Percentiles rank a stretch among this genome's conserved stretches.
phyloP scores from a whole-genome alignment of 2,797 vertebrate genomes.

The Manis javanica region DNA sequence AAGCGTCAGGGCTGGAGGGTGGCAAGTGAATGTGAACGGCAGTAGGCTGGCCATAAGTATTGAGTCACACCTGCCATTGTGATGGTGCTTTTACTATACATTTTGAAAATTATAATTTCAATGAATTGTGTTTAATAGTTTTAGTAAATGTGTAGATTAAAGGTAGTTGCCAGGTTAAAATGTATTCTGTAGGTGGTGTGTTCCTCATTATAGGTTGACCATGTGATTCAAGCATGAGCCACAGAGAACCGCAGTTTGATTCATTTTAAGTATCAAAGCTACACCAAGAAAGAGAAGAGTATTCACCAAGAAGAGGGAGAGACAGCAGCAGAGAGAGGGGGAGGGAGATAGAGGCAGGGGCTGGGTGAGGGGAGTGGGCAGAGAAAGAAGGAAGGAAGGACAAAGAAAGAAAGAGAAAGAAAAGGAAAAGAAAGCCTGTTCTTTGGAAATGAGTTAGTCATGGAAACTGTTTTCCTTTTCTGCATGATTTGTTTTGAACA shows the following conservation, averaged over 20 bases:
- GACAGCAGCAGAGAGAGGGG: not conserved
- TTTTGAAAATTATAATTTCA: constrained; percentile 21
- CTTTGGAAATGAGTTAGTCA: not conserved
- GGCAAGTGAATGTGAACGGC: not conserved
- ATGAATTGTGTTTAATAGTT: not conserved
- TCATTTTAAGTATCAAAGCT: not conserved
- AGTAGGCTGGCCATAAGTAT: not conserved
- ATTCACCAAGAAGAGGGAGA: not conserved
- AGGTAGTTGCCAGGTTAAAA: not conserved
- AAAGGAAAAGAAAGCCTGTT: not conserved
- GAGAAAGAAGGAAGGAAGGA: not conserved
- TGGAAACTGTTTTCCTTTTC: not conserved
- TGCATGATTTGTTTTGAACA: not conserved
- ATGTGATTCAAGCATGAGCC: not conserved
- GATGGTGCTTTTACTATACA: not conserved
- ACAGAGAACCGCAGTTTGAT: not conserved
- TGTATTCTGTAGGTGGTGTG: not conserved
- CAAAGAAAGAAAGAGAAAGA: accelerated
- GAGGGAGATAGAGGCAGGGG: not conserved
- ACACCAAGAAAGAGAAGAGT: not conserved
- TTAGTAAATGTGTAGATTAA: not conserved
- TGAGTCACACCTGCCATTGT: not conserved
- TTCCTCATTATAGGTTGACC: not conserved
- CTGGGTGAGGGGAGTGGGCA: too few species aligned
- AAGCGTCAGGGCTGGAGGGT: not conserved